Conservation (phyloP, 2,113 vertebrate species). For the Macrotus californicus region DNA sequence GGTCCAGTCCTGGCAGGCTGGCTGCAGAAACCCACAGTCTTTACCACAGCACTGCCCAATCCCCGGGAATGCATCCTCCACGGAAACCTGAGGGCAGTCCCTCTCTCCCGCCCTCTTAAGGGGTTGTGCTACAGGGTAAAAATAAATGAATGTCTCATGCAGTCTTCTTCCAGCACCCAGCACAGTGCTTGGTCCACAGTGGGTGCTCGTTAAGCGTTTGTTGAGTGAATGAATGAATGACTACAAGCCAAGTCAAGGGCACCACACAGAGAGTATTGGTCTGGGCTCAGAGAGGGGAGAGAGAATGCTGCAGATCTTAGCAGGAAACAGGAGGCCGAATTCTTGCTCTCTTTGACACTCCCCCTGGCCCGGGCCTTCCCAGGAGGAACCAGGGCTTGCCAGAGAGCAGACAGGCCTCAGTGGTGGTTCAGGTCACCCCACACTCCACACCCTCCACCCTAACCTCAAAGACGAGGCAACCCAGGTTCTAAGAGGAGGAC, state of each 20-base stretch:
- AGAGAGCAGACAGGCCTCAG: neutral
- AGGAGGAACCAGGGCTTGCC: neutral
- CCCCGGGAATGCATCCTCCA: neutral
- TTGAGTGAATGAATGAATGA: neutral
- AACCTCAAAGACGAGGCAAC: neutral
- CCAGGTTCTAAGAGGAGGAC: neutral
- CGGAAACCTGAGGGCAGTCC: accelerated
- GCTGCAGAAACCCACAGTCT: neutral
- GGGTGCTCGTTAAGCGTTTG: neutral
- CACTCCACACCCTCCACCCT: neutral
- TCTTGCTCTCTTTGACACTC: neutral
- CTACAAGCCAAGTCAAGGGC: neutral
- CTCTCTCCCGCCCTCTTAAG: neutral
- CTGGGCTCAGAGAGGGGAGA: neutral
- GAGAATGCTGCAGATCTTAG: neutral
- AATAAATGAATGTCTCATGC: neutral
- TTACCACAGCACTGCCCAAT: no score
- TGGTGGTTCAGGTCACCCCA: neutral
- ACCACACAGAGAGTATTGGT: neutral
- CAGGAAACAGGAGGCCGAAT: neutral
- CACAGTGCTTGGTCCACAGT: neutral
- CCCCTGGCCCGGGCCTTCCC: accelerated
- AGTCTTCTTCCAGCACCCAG: neutral
- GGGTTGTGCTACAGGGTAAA: neutral
- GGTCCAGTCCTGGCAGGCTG: neutral